A percentile compares a stretch with the other conserved stretches of the same genome.
phyloP scores from a whole-genome alignment of 2,797 vertebrate genomes.

The Acanthopagrus latus region DNA sequence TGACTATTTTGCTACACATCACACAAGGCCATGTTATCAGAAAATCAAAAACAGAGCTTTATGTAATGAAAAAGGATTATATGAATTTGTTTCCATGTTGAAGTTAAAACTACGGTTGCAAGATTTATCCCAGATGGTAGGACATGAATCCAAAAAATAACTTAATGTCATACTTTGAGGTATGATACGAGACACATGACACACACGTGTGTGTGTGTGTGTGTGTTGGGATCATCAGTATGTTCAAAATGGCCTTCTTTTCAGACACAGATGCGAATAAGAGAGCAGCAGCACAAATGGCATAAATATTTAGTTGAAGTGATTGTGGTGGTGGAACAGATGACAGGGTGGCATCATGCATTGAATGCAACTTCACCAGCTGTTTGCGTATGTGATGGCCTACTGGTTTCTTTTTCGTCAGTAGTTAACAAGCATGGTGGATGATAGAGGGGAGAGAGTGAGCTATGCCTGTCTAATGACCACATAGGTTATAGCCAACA shows the following conservation, averaged over 20 bases:
- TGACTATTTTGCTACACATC: too few relatives aligned
- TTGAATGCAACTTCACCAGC: constrained; percentile 38
- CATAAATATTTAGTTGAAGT: constrained; percentile 4
- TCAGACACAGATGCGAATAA: background rate
- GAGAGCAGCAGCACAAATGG: background rate
- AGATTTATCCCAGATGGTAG: too few relatives aligned
- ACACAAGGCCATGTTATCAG: background rate
- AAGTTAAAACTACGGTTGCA: too few relatives aligned
- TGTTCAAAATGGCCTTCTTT: background rate
- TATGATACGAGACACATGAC: too few relatives aligned
- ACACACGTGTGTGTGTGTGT: background rate
- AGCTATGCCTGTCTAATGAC: constrained; percentile 69
- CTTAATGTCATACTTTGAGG: background rate
- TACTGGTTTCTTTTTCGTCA: constrained; percentile 38
- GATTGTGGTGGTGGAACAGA: constrained; percentile 40
- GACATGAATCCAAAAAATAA: background rate
- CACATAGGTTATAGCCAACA: constrained; percentile 45
- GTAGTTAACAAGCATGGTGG: constrained; percentile 45
- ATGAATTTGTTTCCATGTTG: background rate
- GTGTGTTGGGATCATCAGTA: background rate
- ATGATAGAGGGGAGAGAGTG: constrained; percentile 60
- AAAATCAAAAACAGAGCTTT: background rate
- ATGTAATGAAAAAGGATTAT: background rate
- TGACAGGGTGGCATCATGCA: background rate
- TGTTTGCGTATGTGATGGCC: constrained; percentile 23